A percentile compares a stretch with the other conserved stretches of the same genome.
Conservation (phyloP, 2,888 invertebrate genomes). For the Desoria tigrina region DNA sequence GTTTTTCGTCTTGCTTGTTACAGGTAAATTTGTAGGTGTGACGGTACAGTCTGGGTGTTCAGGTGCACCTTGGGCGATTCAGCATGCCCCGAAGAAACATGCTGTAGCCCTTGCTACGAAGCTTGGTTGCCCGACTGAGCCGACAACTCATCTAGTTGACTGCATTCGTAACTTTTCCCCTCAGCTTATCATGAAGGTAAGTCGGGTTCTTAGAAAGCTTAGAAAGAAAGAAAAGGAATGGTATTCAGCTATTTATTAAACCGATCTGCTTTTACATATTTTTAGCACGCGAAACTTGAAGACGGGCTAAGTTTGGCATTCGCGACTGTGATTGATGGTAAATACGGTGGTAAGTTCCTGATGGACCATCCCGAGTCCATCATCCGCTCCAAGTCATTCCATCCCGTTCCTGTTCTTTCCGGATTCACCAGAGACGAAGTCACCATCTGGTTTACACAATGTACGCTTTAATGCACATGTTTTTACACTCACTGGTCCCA, state of each 20-base stretch:
- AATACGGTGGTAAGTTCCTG: constrained; percentile 55
- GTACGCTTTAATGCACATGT: constrained; percentile 49
- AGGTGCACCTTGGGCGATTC: constrained; percentile 57
- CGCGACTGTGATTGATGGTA: constrained; percentile 57
- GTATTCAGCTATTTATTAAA: too few relatives aligned
- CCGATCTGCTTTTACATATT: too few relatives aligned
- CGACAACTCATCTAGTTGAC: constrained; percentile 54
- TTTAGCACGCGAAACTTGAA: constrained; percentile 54
- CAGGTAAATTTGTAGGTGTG: constrained; percentile 56
- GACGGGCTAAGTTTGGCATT: constrained; percentile 56
- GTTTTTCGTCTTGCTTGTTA: too few relatives aligned
- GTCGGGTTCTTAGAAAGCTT: constrained; percentile 1
- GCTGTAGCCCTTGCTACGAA: constrained; percentile 55
- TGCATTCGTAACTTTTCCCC: constrained; percentile 55
- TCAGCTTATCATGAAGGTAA: constrained; percentile 54
- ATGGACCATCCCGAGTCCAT: constrained; percentile 55
- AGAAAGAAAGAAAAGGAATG: too few relatives aligned
- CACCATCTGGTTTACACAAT: constrained; percentile 56
- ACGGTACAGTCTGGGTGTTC: constrained; percentile 57
- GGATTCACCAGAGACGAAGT: constrained; percentile 57
- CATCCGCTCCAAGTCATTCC: constrained; percentile 54
- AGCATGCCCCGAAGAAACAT: constrained; percentile 55
- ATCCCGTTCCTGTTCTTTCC: constrained; percentile 55
- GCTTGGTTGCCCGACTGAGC: constrained; percentile 54
- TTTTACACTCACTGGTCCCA: background rate